These are phyloP conservation scores for Drosophila aldrichi DNA, from an alignment of 2,888 invertebrate species.

Conservation along the genomic window DNA sequence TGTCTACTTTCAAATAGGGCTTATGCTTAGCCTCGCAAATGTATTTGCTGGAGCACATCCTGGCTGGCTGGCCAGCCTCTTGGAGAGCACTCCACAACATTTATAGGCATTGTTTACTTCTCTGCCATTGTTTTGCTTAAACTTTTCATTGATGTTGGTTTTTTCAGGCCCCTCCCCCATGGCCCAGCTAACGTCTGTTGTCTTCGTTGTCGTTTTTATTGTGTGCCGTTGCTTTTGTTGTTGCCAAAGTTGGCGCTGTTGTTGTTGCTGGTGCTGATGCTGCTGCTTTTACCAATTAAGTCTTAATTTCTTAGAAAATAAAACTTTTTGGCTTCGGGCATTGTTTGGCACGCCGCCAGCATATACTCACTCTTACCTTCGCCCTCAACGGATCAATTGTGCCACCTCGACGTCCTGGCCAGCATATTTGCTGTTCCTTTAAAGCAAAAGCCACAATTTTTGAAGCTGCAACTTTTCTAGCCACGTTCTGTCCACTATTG, in stretches of 20 bases:
- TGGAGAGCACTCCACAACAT: conserved; percentile 68
- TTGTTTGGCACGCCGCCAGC: conserved; percentile 65
- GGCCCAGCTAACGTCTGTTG: conserved; percentile 32
- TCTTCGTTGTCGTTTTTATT: conserved; percentile 53
- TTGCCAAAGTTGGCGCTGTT: conserved; percentile 28
- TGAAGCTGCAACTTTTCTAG: conserved; percentile 71
- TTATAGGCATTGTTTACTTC: conserved; percentile 78
- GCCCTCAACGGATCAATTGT: conserved; percentile 45
- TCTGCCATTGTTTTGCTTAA: conserved; percentile 74
- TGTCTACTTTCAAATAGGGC: conserved; percentile 10
- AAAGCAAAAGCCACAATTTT: conserved; percentile 73
- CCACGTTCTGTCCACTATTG: conserved; percentile 51
- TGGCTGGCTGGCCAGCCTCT: conserved; percentile 32
- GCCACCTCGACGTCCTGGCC: conserved; percentile 54
- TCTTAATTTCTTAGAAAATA: conserved; percentile 80
- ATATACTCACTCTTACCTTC: conserved; percentile 34
- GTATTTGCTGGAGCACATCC: conserved; percentile 7
- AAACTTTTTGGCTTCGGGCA: conserved; percentile 76
- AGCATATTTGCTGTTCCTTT: conserved; percentile 42
- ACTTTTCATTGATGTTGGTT: conserved; percentile 80
- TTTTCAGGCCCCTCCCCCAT: conserved; percentile 29
- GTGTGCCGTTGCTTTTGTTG: conserved; percentile 29
- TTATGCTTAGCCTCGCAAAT: conserved; percentile 6
- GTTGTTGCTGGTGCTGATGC: conserved; percentile 61
- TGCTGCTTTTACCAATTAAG: conserved; percentile 79